phyloP scores from a whole-genome alignment of 2,113 vertebrate species.

The Vidua macroura region DNA sequence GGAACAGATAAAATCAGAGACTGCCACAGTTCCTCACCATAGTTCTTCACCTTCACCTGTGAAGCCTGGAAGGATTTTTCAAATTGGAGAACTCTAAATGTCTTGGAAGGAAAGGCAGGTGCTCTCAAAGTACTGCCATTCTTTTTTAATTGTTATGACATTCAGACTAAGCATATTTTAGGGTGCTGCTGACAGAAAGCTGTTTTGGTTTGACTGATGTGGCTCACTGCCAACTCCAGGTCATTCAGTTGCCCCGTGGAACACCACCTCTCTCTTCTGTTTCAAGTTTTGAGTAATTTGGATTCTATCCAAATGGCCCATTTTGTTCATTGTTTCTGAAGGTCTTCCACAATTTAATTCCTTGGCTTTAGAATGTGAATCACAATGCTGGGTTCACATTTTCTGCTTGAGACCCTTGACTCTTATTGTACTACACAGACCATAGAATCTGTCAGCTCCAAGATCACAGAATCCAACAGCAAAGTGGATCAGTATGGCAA shows the following conservation, averaged over 20 bases:
- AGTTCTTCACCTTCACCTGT: constrained; percentile 37
- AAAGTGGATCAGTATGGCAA: neutral
- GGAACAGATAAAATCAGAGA: constrained; percentile 52
- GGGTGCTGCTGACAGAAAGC: neutral
- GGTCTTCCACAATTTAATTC: constrained; percentile 33
- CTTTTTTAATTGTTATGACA: neutral
- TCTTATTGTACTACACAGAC: neutral
- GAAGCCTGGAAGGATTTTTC: constrained; percentile 54
- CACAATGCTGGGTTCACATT: neutral
- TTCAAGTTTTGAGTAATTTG: constrained; percentile 42
- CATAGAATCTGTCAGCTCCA: neutral
- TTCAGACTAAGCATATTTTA: constrained; percentile 9
- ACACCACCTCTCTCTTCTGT: neutral
- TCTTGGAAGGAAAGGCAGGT: constrained; percentile 52
- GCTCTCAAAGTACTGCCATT: constrained; percentile 39
- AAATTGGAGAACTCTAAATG: constrained; percentile 8
- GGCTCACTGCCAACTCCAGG: constrained; percentile 37
- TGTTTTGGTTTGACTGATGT: constrained; percentile 47
- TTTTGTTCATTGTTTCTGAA: constrained; percentile 53
- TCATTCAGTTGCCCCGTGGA: constrained; percentile 34
- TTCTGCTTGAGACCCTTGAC: neutral
- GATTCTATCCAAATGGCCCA: constrained; percentile 11
- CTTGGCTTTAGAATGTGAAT: constrained; percentile 12
- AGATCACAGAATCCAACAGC: neutral
- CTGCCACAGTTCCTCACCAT: constrained; percentile 41